Base-by-base conservation (phyloP, 2,797 vertebrate species). In the Labeo calbasu region DNA sequence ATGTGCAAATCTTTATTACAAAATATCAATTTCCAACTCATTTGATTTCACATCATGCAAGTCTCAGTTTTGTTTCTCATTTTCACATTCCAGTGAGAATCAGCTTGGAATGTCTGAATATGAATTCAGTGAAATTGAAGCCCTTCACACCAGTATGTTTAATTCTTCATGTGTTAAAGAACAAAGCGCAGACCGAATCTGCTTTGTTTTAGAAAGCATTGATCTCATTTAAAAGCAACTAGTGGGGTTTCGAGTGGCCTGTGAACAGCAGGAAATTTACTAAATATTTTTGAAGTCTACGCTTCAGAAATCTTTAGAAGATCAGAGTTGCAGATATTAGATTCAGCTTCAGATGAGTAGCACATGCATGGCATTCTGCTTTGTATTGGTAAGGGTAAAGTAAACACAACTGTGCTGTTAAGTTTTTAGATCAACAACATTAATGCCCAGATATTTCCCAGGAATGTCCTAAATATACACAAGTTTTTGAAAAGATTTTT, bases 181-280 rank as follows among this genome's bases (percentile, higher is more conserved):
- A 71, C 79, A 71, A 81, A 73, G 55, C 21, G 0, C 25, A 73
- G 28, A 63, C 9, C 5, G 6, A 63, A 51, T 73, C 69, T 32
- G 68, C 25, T 81, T 50, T 81, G 40, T 25, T 48, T 72, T 72
- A 32, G 25, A 50, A 72, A n/a, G 40, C 55, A 72, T 50, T 72
- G 79, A 61, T 81, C 40, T 72, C 0, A 55, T 72, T 72, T 51
- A 51, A 50, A 79, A 71, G 66, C 17, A 48, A 32, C 15, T 14
- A 19, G 21, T 76, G 21, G 6, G 32, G 51, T 57, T 80, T 70
- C 21, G 40, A 80, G 36, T 57, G 51, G 51, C 15, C 51, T 43
- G 32, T 19, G n/a, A 80, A 25, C 11, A 12, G n/a, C 15, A 40
- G 65, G n/a, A 46, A 68, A 55, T 80, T 1, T 69, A 25, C n/a